Evolutionary conservation across 2,113 vertebrate genomes (phyloP).

Genomic region (Psilopsiagon aurifrons): DNA sequence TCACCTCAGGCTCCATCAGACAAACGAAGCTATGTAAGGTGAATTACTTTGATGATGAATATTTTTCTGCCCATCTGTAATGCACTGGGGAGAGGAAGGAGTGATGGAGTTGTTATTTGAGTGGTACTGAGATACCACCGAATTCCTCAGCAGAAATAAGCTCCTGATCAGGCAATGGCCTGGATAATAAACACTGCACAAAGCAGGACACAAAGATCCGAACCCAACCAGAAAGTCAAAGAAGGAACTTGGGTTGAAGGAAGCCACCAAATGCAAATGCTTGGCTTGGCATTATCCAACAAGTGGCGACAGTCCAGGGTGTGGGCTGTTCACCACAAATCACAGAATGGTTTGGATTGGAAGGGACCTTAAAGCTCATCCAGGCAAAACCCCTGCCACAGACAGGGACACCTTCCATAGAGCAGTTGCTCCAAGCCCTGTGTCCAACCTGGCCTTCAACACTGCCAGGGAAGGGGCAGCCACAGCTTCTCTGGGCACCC

Average conservation of each 20-base stretch:
- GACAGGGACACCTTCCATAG: too few species aligned
- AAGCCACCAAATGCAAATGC: background rate
- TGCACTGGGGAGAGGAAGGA: background rate
- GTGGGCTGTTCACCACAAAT: background rate
- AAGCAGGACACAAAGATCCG: background rate
- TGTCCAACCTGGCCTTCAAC: too few species aligned
- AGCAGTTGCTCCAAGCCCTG: too few species aligned
- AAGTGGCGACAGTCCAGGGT: fast-evolving
- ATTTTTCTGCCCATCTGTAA: background rate
- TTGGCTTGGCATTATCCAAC: background rate
- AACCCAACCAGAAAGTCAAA: background rate
- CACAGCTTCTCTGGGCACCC: too few species aligned
- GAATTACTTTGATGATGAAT: background rate
- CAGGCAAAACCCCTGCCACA: too few species aligned
- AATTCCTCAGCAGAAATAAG: background rate
- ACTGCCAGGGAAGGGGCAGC: too few species aligned
- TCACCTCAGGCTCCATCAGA: background rate
- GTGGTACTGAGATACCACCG: background rate
- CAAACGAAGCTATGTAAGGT: background rate
- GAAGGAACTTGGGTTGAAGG: background rate
- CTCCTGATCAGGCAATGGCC: fast-evolving
- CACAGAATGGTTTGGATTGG: background rate
- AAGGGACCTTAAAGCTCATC: background rate
- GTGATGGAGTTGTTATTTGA: background rate
- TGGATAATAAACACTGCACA: background rate